These are phyloP conservation scores for Mythimna lalbum DNA, from an alignment of 2,888 invertebrate species.

Conservation along the genomic window DNA sequence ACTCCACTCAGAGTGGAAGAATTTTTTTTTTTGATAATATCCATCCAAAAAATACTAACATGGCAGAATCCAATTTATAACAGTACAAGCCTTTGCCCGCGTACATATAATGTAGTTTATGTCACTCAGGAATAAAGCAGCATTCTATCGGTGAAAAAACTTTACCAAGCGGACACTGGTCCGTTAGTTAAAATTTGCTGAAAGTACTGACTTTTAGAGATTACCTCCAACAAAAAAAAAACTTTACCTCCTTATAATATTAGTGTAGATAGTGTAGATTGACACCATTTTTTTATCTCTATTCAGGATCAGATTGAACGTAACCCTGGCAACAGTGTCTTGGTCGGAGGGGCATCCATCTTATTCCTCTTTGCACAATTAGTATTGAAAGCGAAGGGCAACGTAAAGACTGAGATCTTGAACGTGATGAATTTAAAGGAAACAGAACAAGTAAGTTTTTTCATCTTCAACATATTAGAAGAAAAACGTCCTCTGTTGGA, in stretches of 20 bases:
- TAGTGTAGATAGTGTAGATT: too few species aligned
- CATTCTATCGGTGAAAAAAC: too few species aligned
- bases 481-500: not conserved
- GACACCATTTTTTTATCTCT: not conserved
- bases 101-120: too few species aligned
- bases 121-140: too few species aligned
- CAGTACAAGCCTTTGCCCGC: too few species aligned
- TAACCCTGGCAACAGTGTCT: conserved; percentile 25
- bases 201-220: too few species aligned
- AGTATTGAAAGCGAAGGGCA: conserved; percentile 10
- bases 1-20: too few species aligned
- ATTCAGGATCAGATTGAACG: conserved; percentile 40
- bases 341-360: conserved; percentile 48
- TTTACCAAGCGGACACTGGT: too few species aligned
- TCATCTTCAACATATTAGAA: not conserved
- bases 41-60: not conserved
- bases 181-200: too few species aligned
- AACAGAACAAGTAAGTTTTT: conserved; percentile 50
- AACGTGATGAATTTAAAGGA: conserved; percentile 31
- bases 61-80: not conserved
- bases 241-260: too few species aligned
- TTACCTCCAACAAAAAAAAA: too few species aligned
- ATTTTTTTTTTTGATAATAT: too few species aligned
- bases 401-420: conserved; percentile 35
- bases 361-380: conserved; percentile 39